Base-by-base conservation (phyloP, 2,113 vertebrate species). In the Hemicordylus capensis region DNA sequence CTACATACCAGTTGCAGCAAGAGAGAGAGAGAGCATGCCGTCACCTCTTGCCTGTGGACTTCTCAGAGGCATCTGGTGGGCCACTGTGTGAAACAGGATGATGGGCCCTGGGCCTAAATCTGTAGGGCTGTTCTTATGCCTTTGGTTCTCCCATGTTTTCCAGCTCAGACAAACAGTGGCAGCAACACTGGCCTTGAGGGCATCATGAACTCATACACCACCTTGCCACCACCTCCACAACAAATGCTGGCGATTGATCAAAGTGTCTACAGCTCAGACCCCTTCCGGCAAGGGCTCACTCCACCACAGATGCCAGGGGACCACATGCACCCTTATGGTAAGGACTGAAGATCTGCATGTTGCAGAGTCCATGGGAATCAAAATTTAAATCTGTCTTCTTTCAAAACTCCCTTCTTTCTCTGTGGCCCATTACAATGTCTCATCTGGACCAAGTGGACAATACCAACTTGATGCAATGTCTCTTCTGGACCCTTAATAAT, bases 261-360 rank as follows among this genome's bases (percentile, higher is more conserved):
- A 90, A 96, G 96, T 0, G 96, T 97, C 89, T 99, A 98, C 28
- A 92, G 96, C 89, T 94, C 97, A 0, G 98, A 99, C 81, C 97
- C 98, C 73, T 99, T 99, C 93, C 97, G 97, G 87, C 98, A 98
- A 95, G 98, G 98, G 54, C 98, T 99, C 88, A 99, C 99, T 85
- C 99, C 99, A 0, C 98, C 99, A 2, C 98, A 99, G 95, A 99
- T 99, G 98, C 99, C 99, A 0, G 99, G 98, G 80, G 99, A 99
- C 93, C 98, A 99, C 94, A 99, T 99, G 98, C 97, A 99, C 89
- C 99, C 99, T 64, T 99, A 98, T 0, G 98, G 99, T 98, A 97
- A 96, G 94, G 9, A n/a, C 63, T 56, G 56, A 73, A 63, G 9
- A 4, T 1, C n/a, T 84, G 14, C 63, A 44, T 37, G 34, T 46